Evolutionary conservation across 2,113 vertebrate genomes (phyloP).

Genomic region (Phainopepla nitens): DNA sequence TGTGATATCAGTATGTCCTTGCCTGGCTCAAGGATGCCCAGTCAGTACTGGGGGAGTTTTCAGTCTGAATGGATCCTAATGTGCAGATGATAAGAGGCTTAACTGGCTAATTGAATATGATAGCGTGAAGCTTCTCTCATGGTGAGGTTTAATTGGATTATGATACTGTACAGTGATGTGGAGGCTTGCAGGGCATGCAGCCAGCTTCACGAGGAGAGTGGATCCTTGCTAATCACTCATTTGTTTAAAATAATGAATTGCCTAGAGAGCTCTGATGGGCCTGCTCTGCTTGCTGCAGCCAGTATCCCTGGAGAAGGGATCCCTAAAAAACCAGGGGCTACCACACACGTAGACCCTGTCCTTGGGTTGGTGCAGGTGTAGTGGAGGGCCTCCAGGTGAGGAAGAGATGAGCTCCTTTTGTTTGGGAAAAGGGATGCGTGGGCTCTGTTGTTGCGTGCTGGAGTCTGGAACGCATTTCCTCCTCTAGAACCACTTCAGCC

Average conservation of each 20-base stretch:
- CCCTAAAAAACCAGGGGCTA: background rate
- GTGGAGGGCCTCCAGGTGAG: background rate
- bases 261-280: background rate
- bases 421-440: background rate
- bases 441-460: background rate
- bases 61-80: background rate
- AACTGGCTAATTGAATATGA: conserved; percentile 49
- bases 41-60: background rate
- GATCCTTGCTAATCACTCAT: conserved; percentile 36
- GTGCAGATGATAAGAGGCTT: conserved; percentile 19
- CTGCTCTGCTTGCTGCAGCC: background rate
- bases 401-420: background rate
- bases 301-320: background rate
- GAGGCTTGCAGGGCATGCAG: conserved; percentile 25
- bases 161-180: conserved; percentile 5
- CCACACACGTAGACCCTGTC: background rate
- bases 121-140: conserved; percentile 41
- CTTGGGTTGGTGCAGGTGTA: background rate
- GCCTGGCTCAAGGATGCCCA: background rate
- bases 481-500: background rate
- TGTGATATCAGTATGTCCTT: background rate
- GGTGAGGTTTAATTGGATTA: conserved; percentile 65
- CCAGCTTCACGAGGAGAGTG: conserved; percentile 26
- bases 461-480: background rate
- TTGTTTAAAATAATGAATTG: conserved; percentile 28